Base-by-base conservation (phyloP, 2,888 invertebrate species). In the Tetragonula carbonaria region DNA sequence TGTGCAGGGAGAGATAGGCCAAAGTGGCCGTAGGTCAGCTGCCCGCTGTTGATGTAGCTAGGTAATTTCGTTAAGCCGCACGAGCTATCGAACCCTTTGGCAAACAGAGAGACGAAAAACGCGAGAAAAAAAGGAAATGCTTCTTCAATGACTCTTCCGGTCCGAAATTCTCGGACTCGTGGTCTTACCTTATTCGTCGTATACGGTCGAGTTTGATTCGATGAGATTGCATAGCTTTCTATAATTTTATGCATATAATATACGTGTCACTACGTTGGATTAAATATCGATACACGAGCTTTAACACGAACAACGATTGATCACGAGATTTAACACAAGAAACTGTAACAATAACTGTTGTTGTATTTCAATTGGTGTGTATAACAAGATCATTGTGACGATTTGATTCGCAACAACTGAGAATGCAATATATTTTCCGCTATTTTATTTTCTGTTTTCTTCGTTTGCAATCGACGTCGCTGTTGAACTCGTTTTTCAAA, bases 21-120 rank as follows among this genome's bases (percentile, higher is more conserved):
- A 45, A 45, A 45, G 45, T 45, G 45, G 8, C 45, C 45, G 45
- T 66, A 83, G 80, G 51, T 67, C 78, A 79, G 45, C 45, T 38
- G 28, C 62, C 67, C 21, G 45, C 51, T 84, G 70, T 78, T 78
- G 73, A 68, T 78, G 62, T 33, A 67, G 28, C 65, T 18, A 5
- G 63, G 28, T 77, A 91, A 90, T 88, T 90, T 89, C 79, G 88
- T 91, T 90, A 91, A 86, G 80, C 86, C 82, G 81, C 75, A 71
- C 76, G 67, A 88, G 85, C 85, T 88, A 86, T 81, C 78, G 82
- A 87, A 74, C 77, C 45, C 79, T 80, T 66, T 62, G 68, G 74
- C 59, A 79, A 78, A 82, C 65, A 81, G 78, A 80, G 78, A 84
- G 70, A 73, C 57, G 67, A 45, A 1, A 70, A 66, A 70, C 73